Conservation (phyloP, 2,113 vertebrate species). For the Mionectes macconnelli region DNA sequence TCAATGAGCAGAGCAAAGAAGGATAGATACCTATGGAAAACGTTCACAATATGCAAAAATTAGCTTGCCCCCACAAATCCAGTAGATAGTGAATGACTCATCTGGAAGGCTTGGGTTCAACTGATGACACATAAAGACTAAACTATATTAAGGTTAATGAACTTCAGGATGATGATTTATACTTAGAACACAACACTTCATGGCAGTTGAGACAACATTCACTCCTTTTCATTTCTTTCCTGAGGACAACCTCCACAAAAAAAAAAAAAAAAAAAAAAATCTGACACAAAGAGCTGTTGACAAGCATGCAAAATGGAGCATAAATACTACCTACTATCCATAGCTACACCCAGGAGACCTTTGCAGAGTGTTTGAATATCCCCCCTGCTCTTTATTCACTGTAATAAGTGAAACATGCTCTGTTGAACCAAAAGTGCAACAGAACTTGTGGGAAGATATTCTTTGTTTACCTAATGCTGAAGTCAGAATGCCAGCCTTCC, state of each 20-base stretch:
- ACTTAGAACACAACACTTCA: background rate
- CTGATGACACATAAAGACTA: slow-evolving; percentile 4
- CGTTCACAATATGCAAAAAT: background rate
- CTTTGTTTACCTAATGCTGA: background rate
- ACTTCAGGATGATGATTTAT: slow-evolving; percentile 42
- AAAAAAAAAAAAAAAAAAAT: background rate
- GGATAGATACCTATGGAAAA: background rate
- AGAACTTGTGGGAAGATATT: background rate
- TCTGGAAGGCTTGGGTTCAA: background rate
- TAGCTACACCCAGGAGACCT: slow-evolving; percentile 11
- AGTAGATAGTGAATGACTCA: background rate
- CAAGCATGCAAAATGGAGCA: slow-evolving; percentile 40
- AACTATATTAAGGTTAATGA: slow-evolving; percentile 43
- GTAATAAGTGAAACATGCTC: background rate
- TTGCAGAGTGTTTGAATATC: background rate
- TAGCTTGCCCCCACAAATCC: background rate
- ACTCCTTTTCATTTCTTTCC: slow-evolving; percentile 25
- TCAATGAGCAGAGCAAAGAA: background rate
- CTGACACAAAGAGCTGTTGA: slow-evolving; percentile 37
- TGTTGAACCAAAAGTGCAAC: background rate
- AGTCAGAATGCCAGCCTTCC: background rate
- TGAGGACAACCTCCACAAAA: background rate
- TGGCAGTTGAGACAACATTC: slow-evolving; percentile 13
- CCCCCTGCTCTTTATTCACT: background rate
- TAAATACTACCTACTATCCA: background rate